Percentiles rank a stretch among this genome's conserved stretches.
Evolutionary conservation across 2,797 vertebrate genomes (phyloP).

Genomic region (Sebastes melanostomus): DNA sequence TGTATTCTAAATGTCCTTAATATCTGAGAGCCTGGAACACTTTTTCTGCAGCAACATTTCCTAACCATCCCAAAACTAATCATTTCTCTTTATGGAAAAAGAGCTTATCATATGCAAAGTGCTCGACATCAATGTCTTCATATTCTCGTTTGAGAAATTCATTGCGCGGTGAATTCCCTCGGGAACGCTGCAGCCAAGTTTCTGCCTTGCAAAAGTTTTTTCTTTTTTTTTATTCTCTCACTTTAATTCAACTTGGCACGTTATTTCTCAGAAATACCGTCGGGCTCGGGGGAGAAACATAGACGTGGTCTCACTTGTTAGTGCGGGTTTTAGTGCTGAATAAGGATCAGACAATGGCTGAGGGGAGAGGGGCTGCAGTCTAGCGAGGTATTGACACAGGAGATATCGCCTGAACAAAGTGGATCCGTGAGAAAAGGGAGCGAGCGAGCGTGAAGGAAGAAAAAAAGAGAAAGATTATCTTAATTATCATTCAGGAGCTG

Average conservation of each 20-base stretch:
- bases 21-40: constrained; percentile 56
- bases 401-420: constrained; percentile 87
- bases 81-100: constrained; percentile 75
- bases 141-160: constrained; percentile 80
- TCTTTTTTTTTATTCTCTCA: constrained; percentile 64
- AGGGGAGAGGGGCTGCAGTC: constrained; percentile 74
- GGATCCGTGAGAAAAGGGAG: constrained; percentile 83
- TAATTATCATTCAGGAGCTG: constrained; percentile 87
- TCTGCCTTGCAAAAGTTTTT: constrained; percentile 77
- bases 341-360: constrained; percentile 84
- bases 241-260: constrained; percentile 85
- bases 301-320: constrained; percentile 84
- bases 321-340: constrained; percentile 80
- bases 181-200: constrained; percentile 77
- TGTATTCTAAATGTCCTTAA: constrained; percentile 71
- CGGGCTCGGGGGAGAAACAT: constrained; percentile 78
- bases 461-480: constrained; percentile 83
- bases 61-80: constrained; percentile 71
- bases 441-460: constrained; percentile 65
- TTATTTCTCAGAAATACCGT: constrained; percentile 78
- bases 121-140: constrained; percentile 78
- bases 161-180: constrained; percentile 75
- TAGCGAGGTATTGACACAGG: constrained; percentile 83
- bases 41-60: constrained; percentile 65
- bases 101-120: constrained; percentile 80